These are phyloP conservation scores for Gopherus evgoodei DNA, from an alignment of 2,113 vertebrate species.

Conservation along the genomic window DNA sequence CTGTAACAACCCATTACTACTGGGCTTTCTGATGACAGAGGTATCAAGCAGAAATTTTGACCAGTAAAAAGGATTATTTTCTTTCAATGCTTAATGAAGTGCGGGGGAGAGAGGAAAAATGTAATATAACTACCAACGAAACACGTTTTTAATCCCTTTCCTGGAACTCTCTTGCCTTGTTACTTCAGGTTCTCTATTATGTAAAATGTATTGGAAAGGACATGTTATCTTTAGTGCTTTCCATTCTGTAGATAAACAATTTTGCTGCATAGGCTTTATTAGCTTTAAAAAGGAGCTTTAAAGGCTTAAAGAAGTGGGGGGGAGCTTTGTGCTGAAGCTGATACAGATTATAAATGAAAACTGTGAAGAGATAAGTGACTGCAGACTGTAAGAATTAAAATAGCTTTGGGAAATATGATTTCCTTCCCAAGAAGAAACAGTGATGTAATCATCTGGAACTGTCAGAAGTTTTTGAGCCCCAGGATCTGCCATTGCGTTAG, in stretches of 20 bases:
- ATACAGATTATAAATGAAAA: constrained; percentile 49
- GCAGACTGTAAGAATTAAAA: neutral
- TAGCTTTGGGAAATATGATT: neutral
- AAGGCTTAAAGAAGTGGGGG: constrained; percentile 41
- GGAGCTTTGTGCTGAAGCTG: neutral
- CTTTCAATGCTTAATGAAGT: neutral
- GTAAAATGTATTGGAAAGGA: constrained; percentile 42
- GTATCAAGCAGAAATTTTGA: neutral
- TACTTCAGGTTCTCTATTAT: constrained; percentile 34
- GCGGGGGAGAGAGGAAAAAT: neutral
- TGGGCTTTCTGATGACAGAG: neutral
- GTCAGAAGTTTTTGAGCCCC: constrained; percentile 14
- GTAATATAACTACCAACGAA: neutral
- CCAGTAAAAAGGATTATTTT: neutral
- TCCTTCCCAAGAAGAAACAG: neutral
- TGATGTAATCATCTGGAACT: neutral
- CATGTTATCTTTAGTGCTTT: constrained; percentile 45
- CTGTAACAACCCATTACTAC: neutral
- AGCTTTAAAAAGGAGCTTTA: neutral
- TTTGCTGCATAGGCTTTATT: constrained; percentile 30
- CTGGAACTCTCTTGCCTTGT: constrained; percentile 15
- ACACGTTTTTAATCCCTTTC: constrained; percentile 29
- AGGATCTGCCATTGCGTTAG: neutral
- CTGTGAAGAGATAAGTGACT: neutral
- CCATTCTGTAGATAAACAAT: constrained; percentile 32